Conservation (phyloP, 1,140 invertebrate genomes). For the Hydropsyche tenuis region DNA sequence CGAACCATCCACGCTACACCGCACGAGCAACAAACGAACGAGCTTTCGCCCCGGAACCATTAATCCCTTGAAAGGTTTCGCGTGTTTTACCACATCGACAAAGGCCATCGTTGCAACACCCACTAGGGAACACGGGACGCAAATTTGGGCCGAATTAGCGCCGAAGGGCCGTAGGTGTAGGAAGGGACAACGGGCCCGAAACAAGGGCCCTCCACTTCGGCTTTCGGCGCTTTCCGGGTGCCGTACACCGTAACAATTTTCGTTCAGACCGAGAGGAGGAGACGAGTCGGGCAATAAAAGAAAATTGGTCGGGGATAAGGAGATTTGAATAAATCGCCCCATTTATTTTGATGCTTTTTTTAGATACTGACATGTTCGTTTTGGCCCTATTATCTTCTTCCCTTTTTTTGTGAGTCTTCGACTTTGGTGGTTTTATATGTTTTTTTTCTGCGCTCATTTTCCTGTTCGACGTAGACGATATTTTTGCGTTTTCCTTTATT, state of each 20-base stretch:
- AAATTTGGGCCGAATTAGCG: background rate
- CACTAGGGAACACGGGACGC: background rate
- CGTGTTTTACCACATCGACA: conserved; percentile 18
- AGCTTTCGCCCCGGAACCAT: too few relatives aligned
- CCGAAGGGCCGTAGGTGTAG: background rate
- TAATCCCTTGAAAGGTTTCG: conserved; percentile 8
- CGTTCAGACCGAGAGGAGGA: conserved; percentile 13
- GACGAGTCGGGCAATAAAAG: conserved; percentile 14
- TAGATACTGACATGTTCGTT: conserved; percentile 28
- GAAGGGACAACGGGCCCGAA: background rate
- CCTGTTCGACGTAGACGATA: background rate
- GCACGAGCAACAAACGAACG: too few relatives aligned
- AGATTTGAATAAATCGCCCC: conserved; percentile 28
- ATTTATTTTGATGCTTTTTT: conserved; percentile 29
- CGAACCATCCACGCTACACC: too few relatives aligned
- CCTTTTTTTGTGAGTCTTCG: background rate
- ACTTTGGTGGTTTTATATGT: background rate
- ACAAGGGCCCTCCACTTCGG: background rate
- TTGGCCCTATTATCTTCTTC: conserved; percentile 21
- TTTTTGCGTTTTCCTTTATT: conserved; percentile 16
- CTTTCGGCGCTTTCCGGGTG: background rate
- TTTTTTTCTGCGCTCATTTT: background rate
- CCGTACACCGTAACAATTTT: conserved; percentile 19
- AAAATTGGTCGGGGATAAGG: conserved; percentile 28
- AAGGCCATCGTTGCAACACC: background rate